Conservation (phyloP, 2,113 vertebrate genomes). For the Mirza zaza region DNA sequence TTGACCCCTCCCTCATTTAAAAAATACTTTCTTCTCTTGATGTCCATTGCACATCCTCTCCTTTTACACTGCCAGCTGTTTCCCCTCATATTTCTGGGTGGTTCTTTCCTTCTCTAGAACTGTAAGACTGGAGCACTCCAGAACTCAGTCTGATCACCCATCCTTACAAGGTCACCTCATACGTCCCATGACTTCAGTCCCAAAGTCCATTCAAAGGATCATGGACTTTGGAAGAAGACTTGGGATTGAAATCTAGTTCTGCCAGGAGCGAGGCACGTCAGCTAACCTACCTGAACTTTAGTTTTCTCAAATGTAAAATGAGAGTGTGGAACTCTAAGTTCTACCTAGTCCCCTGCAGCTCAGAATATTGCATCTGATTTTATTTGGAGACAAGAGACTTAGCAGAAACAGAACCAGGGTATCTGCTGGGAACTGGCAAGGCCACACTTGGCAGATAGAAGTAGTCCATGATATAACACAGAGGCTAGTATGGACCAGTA, state of each 20-base stretch:
- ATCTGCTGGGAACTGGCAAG: not conserved
- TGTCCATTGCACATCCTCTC: not conserved
- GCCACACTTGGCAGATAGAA: not conserved
- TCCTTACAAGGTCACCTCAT: not conserved
- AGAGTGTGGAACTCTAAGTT: not conserved
- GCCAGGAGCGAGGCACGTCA: not conserved
- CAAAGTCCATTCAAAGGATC: not conserved
- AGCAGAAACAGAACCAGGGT: not conserved
- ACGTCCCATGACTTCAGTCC: not conserved
- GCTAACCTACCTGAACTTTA: not conserved
- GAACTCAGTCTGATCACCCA: not conserved
- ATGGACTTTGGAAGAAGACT: not conserved
- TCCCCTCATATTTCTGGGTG: not conserved
- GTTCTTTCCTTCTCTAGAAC: not conserved
- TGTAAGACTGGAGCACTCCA: not conserved
- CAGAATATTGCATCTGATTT: not conserved
- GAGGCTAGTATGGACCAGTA: not conserved
- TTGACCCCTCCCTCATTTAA: not conserved
- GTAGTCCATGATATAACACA: not conserved
- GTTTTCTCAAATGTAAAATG: conserved; percentile 15
- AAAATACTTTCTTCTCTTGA: conserved; percentile 13
- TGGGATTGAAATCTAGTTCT: not conserved
- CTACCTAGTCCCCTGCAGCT: not conserved
- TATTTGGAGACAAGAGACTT: not conserved
- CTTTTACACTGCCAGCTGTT: not conserved